Evolutionary conservation across 2,888 invertebrate genomes (phyloP), one percentile per base, ranked within the genome.

Genomic region (Temnothorax rugatulus): DNA sequence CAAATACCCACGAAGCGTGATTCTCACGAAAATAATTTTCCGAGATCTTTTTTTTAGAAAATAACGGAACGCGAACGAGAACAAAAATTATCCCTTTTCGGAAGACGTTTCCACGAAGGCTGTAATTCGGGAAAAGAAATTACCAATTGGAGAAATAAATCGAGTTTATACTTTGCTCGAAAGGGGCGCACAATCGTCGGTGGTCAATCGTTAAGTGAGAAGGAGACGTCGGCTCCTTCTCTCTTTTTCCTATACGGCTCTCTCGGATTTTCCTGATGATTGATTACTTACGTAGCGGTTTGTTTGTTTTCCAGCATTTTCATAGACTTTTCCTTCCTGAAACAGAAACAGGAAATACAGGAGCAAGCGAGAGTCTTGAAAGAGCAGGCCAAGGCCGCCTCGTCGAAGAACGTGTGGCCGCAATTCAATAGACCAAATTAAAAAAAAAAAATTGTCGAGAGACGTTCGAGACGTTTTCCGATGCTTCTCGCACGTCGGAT

Each of bases 271-370:
- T 73, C 18, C 11, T 34, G 50, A 52, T 52, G 66, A 81, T 85
- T 54, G 52, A 83, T 88, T 41, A 90, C 87, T 91, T 84, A 91
- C 86, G 83, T 84, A 81, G 87, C 86, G 84, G 88, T 91, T 92
- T 92, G 81, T 92, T 92, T 91, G 82, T 93, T 96, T 96, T 95
- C 95, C 96, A 97, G 97, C 96, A 97, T 97, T 96, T 97, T 97
- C 96, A 97, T 97, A 96, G 97, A 97, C 96, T 96, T 97, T 95
- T 97, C 97, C 96, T 97, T 97, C 96, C 96, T 97, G 95, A 96
- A 97, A 97, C 96, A 96, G 95, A 96, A 96, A 96, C 95, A 95
- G 94, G 95, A 96, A 95, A 96, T 96, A 92, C 95, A 96, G 95
- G 96, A 96, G 95, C 96, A 96, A 95, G 96, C 96, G 95, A 95